phyloP scores from a whole-genome alignment of 1,140 invertebrate genomes.

The Neodiprion virginianus region DNA sequence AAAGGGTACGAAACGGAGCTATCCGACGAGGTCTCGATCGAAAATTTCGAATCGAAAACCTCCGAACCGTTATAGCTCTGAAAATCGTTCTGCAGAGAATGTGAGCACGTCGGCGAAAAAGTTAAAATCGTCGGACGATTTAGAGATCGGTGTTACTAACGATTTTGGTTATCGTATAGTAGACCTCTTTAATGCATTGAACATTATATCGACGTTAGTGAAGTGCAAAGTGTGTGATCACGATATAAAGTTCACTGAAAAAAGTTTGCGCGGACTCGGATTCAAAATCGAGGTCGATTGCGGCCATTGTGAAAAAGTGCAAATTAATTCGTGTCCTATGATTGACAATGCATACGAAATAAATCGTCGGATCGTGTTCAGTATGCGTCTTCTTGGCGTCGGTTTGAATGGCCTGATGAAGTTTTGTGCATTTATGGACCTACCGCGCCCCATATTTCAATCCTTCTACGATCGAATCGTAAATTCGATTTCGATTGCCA shows the following conservation, averaged over 20 bases:
- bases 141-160: slow-evolving; percentile 22
- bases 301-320: too few species aligned
- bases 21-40: slow-evolving; percentile 17
- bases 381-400: slow-evolving; percentile 17
- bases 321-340: slow-evolving; percentile 13
- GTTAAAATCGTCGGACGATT: too few species aligned
- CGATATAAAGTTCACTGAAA: neutral
- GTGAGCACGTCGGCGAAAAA: too few species aligned
- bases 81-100: slow-evolving; percentile 12
- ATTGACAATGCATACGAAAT: slow-evolving; percentile 23
- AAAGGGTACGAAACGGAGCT: slow-evolving; percentile 20
- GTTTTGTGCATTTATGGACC: too few species aligned
- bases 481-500: slow-evolving; percentile 2
- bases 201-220: slow-evolving; percentile 22
- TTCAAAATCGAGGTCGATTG: too few species aligned
- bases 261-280: too few species aligned
- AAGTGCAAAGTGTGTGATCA: slow-evolving; percentile 18
- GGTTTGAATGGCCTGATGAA: slow-evolving; percentile 5
- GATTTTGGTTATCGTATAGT: slow-evolving; percentile 20
- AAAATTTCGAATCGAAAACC: slow-evolving; percentile 26
- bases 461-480: neutral
- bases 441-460: too few species aligned
- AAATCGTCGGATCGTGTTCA: slow-evolving; percentile 21
- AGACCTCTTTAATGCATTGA: slow-evolving; percentile 21
- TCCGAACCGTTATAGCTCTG: slow-evolving; percentile 20